Conservation (phyloP, 2,113 vertebrate species). For the Isichthys henryi region DNA sequence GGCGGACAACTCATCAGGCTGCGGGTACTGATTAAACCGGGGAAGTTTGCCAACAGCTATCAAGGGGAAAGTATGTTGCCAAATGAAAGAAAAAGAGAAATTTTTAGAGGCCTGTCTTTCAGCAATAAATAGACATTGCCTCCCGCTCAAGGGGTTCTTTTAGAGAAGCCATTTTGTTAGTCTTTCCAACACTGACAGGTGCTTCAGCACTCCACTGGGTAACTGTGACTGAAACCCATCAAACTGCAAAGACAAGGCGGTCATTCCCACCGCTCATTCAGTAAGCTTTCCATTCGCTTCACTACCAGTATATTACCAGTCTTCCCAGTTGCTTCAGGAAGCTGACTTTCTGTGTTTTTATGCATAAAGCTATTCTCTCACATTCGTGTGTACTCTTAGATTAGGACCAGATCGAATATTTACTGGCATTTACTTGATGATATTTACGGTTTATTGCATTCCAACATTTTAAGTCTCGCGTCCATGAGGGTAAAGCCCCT, state of each 20-base stretch:
- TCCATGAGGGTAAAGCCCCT: not conserved
- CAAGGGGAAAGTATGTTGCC: conserved; percentile 15
- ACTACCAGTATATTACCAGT: not conserved
- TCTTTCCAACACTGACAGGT: conserved; percentile 10
- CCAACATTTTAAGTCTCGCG: not conserved
- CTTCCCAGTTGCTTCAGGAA: not conserved
- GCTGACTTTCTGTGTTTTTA: not conserved
- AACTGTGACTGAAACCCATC: not conserved
- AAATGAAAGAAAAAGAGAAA: conserved; percentile 4
- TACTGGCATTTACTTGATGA: not conserved
- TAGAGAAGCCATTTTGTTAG: conserved; percentile 12
- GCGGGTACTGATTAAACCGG: conserved; percentile 12
- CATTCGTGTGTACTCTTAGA: not conserved
- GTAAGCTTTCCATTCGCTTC: not conserved
- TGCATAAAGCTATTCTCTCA: not conserved
- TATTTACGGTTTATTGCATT: not conserved
- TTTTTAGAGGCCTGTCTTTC: conserved; percentile 16
- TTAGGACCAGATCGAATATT: not conserved
- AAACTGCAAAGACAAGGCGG: not conserved
- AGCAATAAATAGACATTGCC: conserved; percentile 10
- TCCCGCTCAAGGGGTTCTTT: not conserved
- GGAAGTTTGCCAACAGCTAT: conserved; percentile 19
- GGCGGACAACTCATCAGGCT: conserved; percentile 2
- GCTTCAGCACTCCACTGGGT: not conserved
- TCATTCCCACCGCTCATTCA: not conserved